Evolutionary conservation across 2,113 vertebrate genomes (phyloP).

Genomic region (Lethenteron reissneri): DNA sequence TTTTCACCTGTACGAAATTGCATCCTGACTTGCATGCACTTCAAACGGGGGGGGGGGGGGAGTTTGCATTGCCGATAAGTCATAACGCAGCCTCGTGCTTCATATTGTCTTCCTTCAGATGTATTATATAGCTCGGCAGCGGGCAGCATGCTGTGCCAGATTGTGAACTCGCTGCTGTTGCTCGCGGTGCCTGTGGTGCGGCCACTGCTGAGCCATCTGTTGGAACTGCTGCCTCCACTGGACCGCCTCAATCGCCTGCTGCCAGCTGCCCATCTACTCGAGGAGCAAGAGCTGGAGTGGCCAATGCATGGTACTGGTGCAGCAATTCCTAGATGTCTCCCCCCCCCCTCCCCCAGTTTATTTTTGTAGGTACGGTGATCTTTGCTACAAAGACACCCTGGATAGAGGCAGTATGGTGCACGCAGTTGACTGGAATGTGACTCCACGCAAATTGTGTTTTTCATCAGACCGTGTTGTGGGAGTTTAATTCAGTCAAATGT

Average conservation of each 20-base stretch:
- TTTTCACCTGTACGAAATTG: too few species aligned
- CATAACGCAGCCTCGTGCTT: too few species aligned
- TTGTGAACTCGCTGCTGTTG: slow-evolving; percentile 58
- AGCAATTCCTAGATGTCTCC: neutral
- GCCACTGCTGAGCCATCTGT: slow-evolving; percentile 53
- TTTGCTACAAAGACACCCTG: too few species aligned
- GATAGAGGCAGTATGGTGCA: too few species aligned
- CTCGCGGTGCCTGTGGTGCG: slow-evolving; percentile 72
- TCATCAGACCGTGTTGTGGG: too few species aligned
- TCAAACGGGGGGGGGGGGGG: too few species aligned
- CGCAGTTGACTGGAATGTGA: too few species aligned
- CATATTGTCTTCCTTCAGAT: slow-evolving; percentile 23
- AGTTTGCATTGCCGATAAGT: too few species aligned
- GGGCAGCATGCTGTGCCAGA: slow-evolving; percentile 90
- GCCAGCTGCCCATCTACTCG: slow-evolving; percentile 62
- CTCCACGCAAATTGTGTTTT: too few species aligned
- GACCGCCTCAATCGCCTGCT: slow-evolving; percentile 71
- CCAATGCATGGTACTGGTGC: slow-evolving; percentile 57
- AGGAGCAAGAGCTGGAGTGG: slow-evolving; percentile 95
- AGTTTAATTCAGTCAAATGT: too few species aligned
- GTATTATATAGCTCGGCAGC: slow-evolving; percentile 86
- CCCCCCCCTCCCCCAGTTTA: neutral
- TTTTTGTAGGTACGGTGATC: neutral
- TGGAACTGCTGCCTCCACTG: slow-evolving; percentile 69
- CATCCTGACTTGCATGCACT: too few species aligned